Evolutionary conservation across 2,888 invertebrate genomes (phyloP).

Genomic region (Mycalesis mineus): DNA sequence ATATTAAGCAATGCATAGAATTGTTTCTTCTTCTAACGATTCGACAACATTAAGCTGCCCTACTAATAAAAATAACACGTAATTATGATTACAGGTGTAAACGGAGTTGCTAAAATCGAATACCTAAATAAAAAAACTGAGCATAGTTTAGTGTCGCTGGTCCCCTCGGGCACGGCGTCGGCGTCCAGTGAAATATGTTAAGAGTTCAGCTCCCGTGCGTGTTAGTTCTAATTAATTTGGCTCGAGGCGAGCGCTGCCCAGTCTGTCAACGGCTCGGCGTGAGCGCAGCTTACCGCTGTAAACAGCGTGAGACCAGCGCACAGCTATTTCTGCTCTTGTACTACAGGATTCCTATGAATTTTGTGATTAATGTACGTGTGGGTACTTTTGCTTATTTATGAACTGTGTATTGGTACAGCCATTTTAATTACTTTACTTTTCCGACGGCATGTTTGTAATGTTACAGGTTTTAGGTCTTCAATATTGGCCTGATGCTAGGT

Average conservation of each 20-base stretch:
- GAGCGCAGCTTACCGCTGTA: not conserved
- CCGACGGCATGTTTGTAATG: too few species aligned
- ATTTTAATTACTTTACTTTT: too few species aligned
- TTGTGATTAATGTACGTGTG: not conserved
- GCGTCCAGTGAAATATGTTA: constrained; percentile 42
- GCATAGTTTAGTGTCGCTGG: constrained; percentile 1
- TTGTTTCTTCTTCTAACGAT: too few species aligned
- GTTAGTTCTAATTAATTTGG: constrained; percentile 52
- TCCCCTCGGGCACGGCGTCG: constrained; percentile 16
- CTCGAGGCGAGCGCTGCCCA: constrained; percentile 39
- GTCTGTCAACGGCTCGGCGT: constrained; percentile 18
- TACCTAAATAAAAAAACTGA: not conserved
- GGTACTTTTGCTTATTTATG: not conserved
- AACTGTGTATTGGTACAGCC: not conserved
- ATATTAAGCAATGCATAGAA: too few species aligned
- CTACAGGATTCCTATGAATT: constrained; percentile 11
- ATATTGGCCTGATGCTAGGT: too few species aligned
- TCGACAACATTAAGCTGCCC: too few species aligned
- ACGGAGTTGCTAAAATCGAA: too few species aligned
- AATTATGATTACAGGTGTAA: too few species aligned
- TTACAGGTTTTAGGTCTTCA: too few species aligned
- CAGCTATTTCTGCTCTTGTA: constrained; percentile 16
- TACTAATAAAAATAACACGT: too few species aligned
- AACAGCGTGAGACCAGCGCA: constrained; percentile 24
- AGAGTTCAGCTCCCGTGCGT: constrained; percentile 47